Base-by-base conservation (phyloP, 2,113 vertebrate species). In the Nymphicus hollandicus region DNA sequence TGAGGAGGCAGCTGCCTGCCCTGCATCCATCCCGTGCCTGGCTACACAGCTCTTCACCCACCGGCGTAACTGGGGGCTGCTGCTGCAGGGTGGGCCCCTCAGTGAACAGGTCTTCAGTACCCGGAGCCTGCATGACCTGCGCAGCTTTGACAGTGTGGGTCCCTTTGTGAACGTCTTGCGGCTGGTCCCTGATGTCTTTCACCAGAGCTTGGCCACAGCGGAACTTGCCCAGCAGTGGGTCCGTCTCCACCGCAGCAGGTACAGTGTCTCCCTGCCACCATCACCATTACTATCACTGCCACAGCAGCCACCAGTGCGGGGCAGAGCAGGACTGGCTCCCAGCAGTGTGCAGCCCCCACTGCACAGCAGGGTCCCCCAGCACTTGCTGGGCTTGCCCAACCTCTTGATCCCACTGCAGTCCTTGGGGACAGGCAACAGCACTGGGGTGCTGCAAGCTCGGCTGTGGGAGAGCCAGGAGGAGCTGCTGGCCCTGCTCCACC, bases 131-230 rank as follows among this genome's bases (percentile, higher is more conserved):
- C 4, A 1, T 24, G 64, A 88, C 49, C 56, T 94, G 31, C 4
- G 3, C 17, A 81, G 82, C 28, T 93, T 96, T 11, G 19, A 56
- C 6, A 18, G 76, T 1, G 8, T n/a, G 12, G 27, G 49, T 19
- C 81, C 72, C 24, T 77, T 96, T 14, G 46, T 41, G 49, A 95
- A 92, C n/a, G 61, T 97, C 35, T 49, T 97, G 58, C 49, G 81
- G 63, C 78, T 97, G 64, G 79, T 97, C 19, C 95, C 96, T 0
- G 93, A 97, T 55, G 35, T 97, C 63, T 96, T 97, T 52, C 70
- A 97, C 65, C 96, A 96, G 69, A 96, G 93, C 53, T 37, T 97
- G 56, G 85, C 95, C 81, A 88, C 49, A 1, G 95, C 92, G 0
- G 70, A 94, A 19, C 81, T 98, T 0, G 58, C 96, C 31, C 49